These are phyloP conservation scores for Ornithoptera priamus DNA, from an alignment of 2,888 invertebrate genomes.

Conservation along the genomic window DNA sequence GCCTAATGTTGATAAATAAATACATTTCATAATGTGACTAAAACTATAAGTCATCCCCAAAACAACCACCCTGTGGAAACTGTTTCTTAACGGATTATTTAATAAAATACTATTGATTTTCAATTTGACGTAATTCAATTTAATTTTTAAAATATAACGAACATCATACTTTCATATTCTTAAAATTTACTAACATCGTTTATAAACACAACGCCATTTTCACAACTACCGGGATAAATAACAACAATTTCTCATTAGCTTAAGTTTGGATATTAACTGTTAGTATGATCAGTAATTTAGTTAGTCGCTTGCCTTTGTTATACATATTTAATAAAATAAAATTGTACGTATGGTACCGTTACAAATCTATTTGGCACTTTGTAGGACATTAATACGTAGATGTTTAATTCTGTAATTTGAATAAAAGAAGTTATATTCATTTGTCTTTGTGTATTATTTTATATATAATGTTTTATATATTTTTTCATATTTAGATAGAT, in stretches of 20 bases:
- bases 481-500: constrained; percentile 3
- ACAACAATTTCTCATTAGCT: constrained; percentile 40
- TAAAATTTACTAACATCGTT: constrained; percentile 56
- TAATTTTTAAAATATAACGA: constrained; percentile 75
- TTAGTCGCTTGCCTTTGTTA: constrained; percentile 3
- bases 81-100: background rate
- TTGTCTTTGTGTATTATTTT: background rate
- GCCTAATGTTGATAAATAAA: too few relatives aligned
- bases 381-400: background rate
- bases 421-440: constrained; percentile 6
- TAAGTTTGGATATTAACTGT: constrained; percentile 1
- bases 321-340: constrained; percentile 4
- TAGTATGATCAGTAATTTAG: constrained; percentile 7
- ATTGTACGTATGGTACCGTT: constrained; percentile 1
- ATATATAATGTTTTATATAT: constrained; percentile 15
- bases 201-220: constrained; percentile 72
- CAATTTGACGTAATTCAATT: constrained; percentile 68
- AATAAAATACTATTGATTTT: constrained; percentile 44
- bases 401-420: constrained; percentile 2
- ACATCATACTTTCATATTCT: constrained; percentile 57
- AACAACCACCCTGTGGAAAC: background rate
- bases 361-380: constrained; percentile 8
- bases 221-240: constrained; percentile 69
- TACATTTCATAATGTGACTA: too few relatives aligned
- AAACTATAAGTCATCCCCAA: too few relatives aligned